Evolutionary conservation across 2,797 vertebrate species (phyloP).

Genomic region (Forpus xanthops): DNA sequence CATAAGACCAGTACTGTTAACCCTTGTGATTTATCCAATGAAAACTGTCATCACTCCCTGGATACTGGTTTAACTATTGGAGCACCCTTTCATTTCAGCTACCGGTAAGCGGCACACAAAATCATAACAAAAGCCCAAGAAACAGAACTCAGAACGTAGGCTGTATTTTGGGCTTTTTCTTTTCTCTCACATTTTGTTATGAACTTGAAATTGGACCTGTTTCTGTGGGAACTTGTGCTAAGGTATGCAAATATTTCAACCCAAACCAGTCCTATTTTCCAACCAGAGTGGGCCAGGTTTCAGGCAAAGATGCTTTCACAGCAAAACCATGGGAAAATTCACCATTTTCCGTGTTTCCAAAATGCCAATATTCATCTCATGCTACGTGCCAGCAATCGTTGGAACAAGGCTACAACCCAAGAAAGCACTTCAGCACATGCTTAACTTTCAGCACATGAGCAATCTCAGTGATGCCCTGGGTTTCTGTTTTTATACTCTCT

Average conservation of each 20-base stretch:
- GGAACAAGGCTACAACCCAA: conserved; percentile 21
- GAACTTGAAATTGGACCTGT: conserved; percentile 60
- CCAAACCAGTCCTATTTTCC: conserved; percentile 61
- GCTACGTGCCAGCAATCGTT: conserved; percentile 13
- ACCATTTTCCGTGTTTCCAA: conserved; percentile 43
- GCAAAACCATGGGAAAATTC: conserved; percentile 65
- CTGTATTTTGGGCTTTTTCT: neutral
- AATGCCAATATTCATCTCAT: conserved; percentile 33
- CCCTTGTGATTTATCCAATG: neutral
- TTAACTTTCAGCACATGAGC: conserved; percentile 41
- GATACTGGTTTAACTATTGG: neutral
- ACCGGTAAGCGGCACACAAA: neutral
- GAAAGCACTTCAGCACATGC: conserved; percentile 31
- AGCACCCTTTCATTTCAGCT: neutral
- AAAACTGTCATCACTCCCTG: neutral
- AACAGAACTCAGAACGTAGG: neutral
- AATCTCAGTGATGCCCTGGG: neutral
- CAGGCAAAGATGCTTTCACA: conserved; percentile 63
- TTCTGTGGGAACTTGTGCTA: conserved; percentile 70
- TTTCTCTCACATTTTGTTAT: conserved; percentile 3
- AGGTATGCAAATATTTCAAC: conserved; percentile 65
- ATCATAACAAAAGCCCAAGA: neutral
- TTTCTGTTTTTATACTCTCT: neutral
- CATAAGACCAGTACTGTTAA: neutral
- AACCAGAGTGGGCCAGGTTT: conserved; percentile 48